Evolutionary conservation across 2,888 invertebrate genomes (phyloP).

Genomic region (Strigamia maritima): DNA sequence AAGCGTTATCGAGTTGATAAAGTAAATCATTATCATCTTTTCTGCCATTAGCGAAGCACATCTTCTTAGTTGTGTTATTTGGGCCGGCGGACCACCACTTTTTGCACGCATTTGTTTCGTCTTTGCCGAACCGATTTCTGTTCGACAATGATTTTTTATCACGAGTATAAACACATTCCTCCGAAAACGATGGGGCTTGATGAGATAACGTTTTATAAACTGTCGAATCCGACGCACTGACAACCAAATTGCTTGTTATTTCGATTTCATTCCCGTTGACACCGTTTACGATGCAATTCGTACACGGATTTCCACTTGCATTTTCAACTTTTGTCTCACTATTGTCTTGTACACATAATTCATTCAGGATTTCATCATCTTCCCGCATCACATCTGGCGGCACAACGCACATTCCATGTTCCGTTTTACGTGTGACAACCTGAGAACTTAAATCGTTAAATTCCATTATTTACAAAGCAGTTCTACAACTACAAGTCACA

Average conservation of each 20-base stretch:
- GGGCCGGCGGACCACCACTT: too few relatives aligned
- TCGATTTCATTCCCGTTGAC: not conserved
- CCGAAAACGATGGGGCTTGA: not conserved
- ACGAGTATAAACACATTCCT: too few relatives aligned
- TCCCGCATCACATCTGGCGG: not conserved
- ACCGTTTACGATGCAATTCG: not conserved
- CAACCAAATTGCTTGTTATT: not conserved
- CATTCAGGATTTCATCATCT: not conserved
- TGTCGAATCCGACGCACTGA: not conserved
- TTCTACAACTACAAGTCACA: not conserved
- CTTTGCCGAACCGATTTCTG: not conserved
- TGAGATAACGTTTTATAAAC: not conserved
- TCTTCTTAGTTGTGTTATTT: not conserved
- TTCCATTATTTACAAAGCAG: not conserved
- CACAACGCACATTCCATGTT: not conserved
- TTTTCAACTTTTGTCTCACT: not conserved
- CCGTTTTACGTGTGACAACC: not conserved
- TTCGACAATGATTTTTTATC: not conserved
- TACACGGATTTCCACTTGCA: not conserved
- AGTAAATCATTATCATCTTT: not conserved
- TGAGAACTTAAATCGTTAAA: not conserved
- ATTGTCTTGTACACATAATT: not conserved
- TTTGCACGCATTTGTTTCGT: not conserved
- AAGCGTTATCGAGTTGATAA: too few relatives aligned
- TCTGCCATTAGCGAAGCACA: not conserved